Evolutionary conservation across 53 echinoderm and acorn worm genomes (phyloP).

Genomic region (Stichopus horrens): DNA sequence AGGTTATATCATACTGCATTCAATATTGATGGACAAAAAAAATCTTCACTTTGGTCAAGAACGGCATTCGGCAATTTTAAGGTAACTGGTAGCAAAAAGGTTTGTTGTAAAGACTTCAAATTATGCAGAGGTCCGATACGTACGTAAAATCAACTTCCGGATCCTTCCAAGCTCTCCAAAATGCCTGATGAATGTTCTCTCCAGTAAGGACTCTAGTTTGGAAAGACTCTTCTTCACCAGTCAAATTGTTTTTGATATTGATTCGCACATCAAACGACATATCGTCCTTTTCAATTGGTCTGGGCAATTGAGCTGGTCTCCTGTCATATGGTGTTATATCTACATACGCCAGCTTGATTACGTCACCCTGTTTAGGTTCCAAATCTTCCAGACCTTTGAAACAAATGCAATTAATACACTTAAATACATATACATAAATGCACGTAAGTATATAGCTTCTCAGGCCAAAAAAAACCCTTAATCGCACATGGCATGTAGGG

Average conservation of each 20-base stretch:
- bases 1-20: no score
- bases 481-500: no score
- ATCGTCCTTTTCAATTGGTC: background rate
- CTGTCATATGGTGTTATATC: slow-evolving; percentile 2
- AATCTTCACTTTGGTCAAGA: no score
- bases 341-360: background rate
- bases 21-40: no score
- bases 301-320: background rate
- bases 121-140: background rate
- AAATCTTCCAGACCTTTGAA: background rate
- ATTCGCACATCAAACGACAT: background rate
- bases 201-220: background rate
- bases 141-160: background rate
- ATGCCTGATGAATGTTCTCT: slow-evolving; percentile 6
- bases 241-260: slow-evolving; percentile 12
- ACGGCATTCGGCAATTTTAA: no score
- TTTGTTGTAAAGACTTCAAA: no score
- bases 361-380: background rate
- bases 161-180: slow-evolving; percentile 15
- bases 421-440: no score
- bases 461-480: no score
- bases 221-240: background rate
- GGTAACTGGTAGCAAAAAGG: no score
- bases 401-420: no score
- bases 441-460: no score